A percentile compares a stretch with the other conserved stretches of the same genome.
These are phyloP conservation scores for Plectrocnemia conspersa DNA, from an alignment of 1,140 invertebrate species.

Conservation along the genomic window DNA sequence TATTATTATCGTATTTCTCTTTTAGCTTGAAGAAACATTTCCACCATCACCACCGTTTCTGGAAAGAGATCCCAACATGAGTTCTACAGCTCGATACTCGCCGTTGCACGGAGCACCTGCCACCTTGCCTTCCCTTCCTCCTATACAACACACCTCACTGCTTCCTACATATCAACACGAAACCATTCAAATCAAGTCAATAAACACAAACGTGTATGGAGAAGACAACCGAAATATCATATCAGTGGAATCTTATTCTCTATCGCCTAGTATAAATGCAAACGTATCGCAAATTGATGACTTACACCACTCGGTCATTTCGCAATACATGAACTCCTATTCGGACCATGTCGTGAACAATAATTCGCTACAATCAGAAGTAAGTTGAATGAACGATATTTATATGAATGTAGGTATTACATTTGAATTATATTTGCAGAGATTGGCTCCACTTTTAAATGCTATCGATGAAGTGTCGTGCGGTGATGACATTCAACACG, in stretches of 20 bases:
- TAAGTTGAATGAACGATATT: background rate
- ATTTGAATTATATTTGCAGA: conserved; percentile 6
- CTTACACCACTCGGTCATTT: conserved; percentile 5
- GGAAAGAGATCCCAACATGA: conserved; percentile 32
- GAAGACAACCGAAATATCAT: conserved; percentile 14
- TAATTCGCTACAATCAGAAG: conserved; percentile 8
- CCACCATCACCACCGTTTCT: conserved; percentile 29
- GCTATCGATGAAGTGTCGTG: conserved; percentile 24
- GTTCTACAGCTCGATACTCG: conserved; percentile 31
- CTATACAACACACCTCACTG: conserved; percentile 9
- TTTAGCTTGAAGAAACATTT: conserved; percentile 30
- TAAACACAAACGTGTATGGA: background rate
- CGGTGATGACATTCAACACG: conserved; percentile 17
- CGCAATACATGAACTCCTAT: conserved; percentile 13
- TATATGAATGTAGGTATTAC: background rate
- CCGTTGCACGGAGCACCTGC: conserved; percentile 23
- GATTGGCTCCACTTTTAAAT: conserved; percentile 24
- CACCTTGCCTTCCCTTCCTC: conserved; percentile 6
- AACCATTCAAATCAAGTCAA: conserved; percentile 1
- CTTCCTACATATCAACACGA: conserved; percentile 12
- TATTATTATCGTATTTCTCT: background rate
- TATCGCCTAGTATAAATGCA: conserved; percentile 5
- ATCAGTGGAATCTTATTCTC: conserved; percentile 1
- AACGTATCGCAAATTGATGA: conserved; percentile 11
- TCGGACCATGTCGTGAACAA: conserved; percentile 10